These are phyloP conservation scores for Triops longicaudatus DNA, from an alignment of 1,140 invertebrate genomes.

Conservation along the genomic window DNA sequence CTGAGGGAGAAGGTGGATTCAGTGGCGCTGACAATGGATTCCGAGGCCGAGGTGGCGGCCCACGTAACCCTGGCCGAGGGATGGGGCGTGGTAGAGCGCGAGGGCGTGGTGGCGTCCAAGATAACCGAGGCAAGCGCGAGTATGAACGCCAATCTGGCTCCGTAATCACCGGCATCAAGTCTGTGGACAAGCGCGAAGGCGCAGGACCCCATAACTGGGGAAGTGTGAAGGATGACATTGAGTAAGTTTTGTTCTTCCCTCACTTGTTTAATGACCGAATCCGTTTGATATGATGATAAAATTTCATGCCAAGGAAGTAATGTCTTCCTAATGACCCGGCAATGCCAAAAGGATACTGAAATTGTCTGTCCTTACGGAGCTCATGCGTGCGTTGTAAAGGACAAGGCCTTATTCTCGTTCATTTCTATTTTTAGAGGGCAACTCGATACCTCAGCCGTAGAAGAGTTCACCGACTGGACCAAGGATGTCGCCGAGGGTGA, in stretches of 20 bases:
- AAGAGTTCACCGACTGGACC: background rate
- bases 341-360: conserved; percentile 28
- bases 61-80: conserved; percentile 35
- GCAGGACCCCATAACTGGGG: conserved; percentile 93
- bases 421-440: conserved; percentile 18
- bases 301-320: conserved; percentile 9
- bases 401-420: background rate
- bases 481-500: conserved; percentile 30
- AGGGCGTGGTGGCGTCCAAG: conserved; percentile 46
- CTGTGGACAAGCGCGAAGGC: conserved; percentile 87
- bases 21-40: conserved; percentile 31
- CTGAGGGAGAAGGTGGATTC: conserved; percentile 33
- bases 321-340: conserved; percentile 26
- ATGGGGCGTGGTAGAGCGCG: conserved; percentile 41
- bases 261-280: background rate
- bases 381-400: background rate
- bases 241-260: conserved; percentile 37
- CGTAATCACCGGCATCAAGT: conserved; percentile 87
- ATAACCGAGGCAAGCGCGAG: conserved; percentile 72
- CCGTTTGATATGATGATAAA: conserved; percentile 22
- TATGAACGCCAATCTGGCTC: conserved; percentile 91
- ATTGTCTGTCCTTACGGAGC: background rate
- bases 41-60: conserved; percentile 34
- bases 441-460: background rate
- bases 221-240: conserved; percentile 80